Evolutionary conservation across 2,888 invertebrate species (phyloP).

Genomic region (Melieria crassipennis): DNA sequence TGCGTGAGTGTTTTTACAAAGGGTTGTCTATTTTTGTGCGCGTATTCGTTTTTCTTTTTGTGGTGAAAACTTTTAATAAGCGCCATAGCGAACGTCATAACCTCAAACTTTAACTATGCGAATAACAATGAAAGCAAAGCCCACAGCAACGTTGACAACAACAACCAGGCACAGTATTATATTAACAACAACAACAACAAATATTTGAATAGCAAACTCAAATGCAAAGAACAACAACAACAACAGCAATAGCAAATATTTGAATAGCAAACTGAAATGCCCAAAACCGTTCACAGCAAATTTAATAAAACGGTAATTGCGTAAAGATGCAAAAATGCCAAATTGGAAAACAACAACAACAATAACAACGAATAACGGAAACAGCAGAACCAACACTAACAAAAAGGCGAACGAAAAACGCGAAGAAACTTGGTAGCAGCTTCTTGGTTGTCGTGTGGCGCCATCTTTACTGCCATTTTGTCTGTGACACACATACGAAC

Average conservation of each 20-base stretch:
- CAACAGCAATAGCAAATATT: not conserved
- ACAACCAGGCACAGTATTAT: not conserved
- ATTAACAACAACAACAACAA: conserved; percentile 5
- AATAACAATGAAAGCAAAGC: too few species aligned
- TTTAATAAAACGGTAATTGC: conserved; percentile 26
- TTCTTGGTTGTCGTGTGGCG: conserved; percentile 34
- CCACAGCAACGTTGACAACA: not conserved
- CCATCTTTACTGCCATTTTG: conserved; percentile 45
- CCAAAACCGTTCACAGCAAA: not conserved
- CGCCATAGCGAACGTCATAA: conserved; percentile 24
- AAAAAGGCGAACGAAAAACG: not conserved
- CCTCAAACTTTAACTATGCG: conserved; percentile 11
- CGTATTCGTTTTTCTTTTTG: too few species aligned
- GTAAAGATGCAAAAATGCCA: conserved; percentile 20
- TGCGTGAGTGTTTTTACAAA: too few species aligned
- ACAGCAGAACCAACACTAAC: not conserved
- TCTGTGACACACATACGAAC: conserved; percentile 26
- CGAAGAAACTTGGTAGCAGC: not conserved
- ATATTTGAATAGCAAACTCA: conserved; percentile 4
- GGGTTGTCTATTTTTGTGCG: too few species aligned
- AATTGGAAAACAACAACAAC: conserved; percentile 8
- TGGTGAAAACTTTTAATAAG: not conserved
- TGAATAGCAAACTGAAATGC: not conserved
- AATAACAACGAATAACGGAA: conserved; percentile 13
- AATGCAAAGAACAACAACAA: conserved; percentile 7